A percentile compares a stretch with the other conserved stretches of the same genome.
Evolutionary conservation across 2,113 vertebrate species (phyloP).

Genomic region (Cynopterus brachyotis): DNA sequence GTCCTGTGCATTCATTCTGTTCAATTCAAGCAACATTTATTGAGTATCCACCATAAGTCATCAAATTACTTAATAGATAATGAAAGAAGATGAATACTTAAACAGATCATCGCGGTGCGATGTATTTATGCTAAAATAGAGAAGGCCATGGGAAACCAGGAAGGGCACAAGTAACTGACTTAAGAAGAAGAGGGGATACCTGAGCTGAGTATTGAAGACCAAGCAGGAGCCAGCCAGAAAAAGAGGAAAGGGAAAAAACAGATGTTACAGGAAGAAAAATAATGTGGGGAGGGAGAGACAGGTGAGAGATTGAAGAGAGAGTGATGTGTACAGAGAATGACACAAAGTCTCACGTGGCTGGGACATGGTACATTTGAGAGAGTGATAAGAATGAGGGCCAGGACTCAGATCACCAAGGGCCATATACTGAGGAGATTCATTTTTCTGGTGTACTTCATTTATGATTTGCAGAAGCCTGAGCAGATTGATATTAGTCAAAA

Average conservation of each 20-base stretch:
- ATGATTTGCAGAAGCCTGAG: background rate
- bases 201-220: background rate
- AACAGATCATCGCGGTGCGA: background rate
- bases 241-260: background rate
- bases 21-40: slow-evolving; percentile 26
- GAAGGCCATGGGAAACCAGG: background rate
- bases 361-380: background rate
- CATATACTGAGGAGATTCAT: background rate
- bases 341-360: background rate
- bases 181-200: background rate
- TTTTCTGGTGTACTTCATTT: background rate
- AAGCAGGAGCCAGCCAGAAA: background rate
- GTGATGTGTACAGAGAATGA: background rate
- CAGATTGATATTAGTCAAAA: background rate
- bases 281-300: background rate
- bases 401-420: background rate
- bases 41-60: background rate
- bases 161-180: background rate
- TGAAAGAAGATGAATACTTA: background rate
- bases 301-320: background rate
- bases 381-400: background rate
- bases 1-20: background rate
- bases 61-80: slow-evolving; percentile 19
- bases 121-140: background rate
- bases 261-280: background rate